Percentiles rank a stretch among this genome's conserved stretches.
Evolutionary conservation across 2,113 vertebrate species (phyloP).

Genomic region (Tachuris rubrigastra): DNA sequence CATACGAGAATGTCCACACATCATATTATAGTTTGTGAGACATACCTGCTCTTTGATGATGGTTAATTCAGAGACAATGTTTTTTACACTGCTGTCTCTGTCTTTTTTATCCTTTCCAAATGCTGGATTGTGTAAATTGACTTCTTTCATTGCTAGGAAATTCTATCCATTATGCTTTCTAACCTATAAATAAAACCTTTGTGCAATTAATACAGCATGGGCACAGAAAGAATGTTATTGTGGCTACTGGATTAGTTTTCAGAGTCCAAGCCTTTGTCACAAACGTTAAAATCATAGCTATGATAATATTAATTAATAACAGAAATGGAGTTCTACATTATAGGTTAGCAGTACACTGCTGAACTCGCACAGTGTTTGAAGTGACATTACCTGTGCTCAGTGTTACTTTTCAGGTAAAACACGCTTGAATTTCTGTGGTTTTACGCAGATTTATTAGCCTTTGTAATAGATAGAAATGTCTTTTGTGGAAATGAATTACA

Average conservation of each 20-base stretch:
- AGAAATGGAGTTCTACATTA: neutral
- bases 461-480: neutral
- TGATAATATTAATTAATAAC: neutral
- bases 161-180: conserved; percentile 84
- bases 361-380: neutral
- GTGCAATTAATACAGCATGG: neutral
- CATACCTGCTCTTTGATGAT: conserved; percentile 89
- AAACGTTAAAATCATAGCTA: neutral
- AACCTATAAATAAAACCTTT: conserved; percentile 69
- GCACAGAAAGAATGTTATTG: neutral
- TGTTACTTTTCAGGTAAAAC: neutral
- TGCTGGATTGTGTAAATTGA: conserved; percentile 86
- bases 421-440: neutral
- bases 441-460: neutral
- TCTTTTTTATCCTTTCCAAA: conserved; percentile 91
- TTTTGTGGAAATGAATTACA: neutral
- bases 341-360: neutral
- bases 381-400: neutral
- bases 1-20: neutral
- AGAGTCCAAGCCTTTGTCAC: neutral
- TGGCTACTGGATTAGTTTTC: neutral
- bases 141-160: conserved; percentile 89
- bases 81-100: conserved; percentile 86
- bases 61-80: conserved; percentile 87
- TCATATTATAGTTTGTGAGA: neutral